phyloP scores from a whole-genome alignment of 2,888 invertebrate genomes.

The Cabera pusaria region DNA sequence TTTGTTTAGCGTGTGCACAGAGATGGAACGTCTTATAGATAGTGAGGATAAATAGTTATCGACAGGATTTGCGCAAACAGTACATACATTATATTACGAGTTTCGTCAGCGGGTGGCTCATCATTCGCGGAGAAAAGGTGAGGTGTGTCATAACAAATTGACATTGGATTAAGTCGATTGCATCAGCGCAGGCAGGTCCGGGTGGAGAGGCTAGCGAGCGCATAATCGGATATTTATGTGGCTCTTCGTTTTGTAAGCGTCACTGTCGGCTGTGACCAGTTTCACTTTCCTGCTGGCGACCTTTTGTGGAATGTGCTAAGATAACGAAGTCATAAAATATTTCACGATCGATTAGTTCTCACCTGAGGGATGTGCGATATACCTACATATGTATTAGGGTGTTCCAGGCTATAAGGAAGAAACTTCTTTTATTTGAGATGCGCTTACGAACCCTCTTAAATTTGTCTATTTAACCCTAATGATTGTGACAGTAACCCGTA shows the following conservation, averaged over 20 bases:
- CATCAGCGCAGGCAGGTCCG: slow-evolving; percentile 45
- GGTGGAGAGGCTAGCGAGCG: slow-evolving; percentile 28
- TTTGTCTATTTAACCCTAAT: too few relatives aligned
- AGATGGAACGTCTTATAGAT: slow-evolving; percentile 19
- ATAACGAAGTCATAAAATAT: slow-evolving; percentile 70
- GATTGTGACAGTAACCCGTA: too few relatives aligned
- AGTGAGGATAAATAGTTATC: slow-evolving; percentile 27
- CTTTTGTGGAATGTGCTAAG: slow-evolving; percentile 68
- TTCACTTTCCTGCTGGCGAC: slow-evolving; percentile 77
- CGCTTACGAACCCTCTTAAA: too few relatives aligned
- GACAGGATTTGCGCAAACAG: slow-evolving; percentile 53
- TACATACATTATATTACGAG: slow-evolving; percentile 44
- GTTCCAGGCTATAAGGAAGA: too few relatives aligned
- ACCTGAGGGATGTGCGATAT: slow-evolving; percentile 10
- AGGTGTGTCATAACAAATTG: slow-evolving; percentile 57
- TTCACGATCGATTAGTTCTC: slow-evolving; percentile 24
- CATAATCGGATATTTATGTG: slow-evolving; percentile 58
- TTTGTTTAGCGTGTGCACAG: slow-evolving; percentile 15
- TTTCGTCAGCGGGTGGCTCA: slow-evolving; percentile 39
- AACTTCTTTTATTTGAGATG: too few relatives aligned
- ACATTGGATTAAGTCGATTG: slow-evolving; percentile 61
- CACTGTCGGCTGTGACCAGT: slow-evolving; percentile 68
- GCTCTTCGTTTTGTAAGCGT: slow-evolving; percentile 61
- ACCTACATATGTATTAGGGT: too few relatives aligned
- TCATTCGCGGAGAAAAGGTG: slow-evolving; percentile 40